phyloP scores from a whole-genome alignment of 2,888 invertebrate genomes.

The Zelleria hepariella region DNA sequence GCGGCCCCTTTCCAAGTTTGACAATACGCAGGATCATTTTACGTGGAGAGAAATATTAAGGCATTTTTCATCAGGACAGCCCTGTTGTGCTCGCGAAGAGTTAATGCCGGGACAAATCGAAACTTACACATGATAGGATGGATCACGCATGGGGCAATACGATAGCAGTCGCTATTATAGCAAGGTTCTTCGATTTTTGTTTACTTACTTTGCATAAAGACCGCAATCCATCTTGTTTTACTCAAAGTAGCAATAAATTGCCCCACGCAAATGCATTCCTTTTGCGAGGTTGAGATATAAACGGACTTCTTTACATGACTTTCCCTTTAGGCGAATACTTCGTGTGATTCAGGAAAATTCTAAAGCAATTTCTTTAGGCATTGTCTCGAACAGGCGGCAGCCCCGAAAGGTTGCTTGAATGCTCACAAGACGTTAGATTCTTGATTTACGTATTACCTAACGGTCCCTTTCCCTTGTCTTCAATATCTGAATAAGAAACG shows the following conservation, averaged over 20 bases:
- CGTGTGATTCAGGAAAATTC: neutral
- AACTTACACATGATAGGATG: constrained; percentile 18
- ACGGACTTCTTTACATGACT: neutral
- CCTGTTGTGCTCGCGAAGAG: constrained; percentile 32
- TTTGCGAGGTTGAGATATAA: constrained; percentile 8
- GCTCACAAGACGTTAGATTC: neutral
- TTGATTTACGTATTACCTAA: constrained; percentile 2
- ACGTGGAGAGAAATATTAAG: constrained; percentile 38
- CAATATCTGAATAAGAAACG: neutral
- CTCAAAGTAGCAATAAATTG: constrained; percentile 5
- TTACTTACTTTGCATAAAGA: neutral
- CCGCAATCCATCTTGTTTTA: neutral
- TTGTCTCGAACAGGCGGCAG: constrained; percentile 1
- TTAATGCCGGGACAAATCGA: constrained; percentile 30
- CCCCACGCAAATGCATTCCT: constrained; percentile 7
- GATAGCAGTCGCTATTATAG: too few species aligned
- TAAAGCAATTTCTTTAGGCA: constrained; percentile 1
- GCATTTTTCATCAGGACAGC: constrained; percentile 32
- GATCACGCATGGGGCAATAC: too few species aligned
- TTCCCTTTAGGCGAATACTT: neutral
- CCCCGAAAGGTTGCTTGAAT: neutral
- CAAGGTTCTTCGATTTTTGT: neutral
- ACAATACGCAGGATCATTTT: constrained; percentile 45
- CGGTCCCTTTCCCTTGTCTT: neutral
- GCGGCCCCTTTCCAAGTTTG: constrained; percentile 35